phyloP scores from a whole-genome alignment of 2,888 invertebrate genomes.

The Melanotus villosus region DNA sequence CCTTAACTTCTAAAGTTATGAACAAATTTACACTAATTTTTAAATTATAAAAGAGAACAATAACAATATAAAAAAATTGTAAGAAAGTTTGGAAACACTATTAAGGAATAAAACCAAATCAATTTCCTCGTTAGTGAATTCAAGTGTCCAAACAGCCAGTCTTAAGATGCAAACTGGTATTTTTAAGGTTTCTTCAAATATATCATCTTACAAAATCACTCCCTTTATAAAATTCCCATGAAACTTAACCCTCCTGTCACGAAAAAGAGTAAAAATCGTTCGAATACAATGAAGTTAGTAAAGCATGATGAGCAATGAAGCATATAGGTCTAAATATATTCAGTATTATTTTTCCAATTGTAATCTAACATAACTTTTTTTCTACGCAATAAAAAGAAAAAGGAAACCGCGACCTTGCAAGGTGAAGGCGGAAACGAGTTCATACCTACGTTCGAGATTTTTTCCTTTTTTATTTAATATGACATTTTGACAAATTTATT shows the following conservation, averaged over 20 bases:
- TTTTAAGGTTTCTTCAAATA: conserved; percentile 52
- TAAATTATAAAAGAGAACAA: too few relatives aligned
- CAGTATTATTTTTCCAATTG: neutral
- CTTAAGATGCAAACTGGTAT: conserved; percentile 46
- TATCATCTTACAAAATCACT: conserved; percentile 54
- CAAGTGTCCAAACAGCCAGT: conserved; percentile 30
- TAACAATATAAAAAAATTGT: too few relatives aligned
- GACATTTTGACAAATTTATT: conserved; percentile 31
- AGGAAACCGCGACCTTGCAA: conserved; percentile 34
- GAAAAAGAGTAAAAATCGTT: conserved; percentile 18
- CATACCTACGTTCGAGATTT: conserved; percentile 12
- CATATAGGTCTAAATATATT: neutral
- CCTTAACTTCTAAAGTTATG: too few relatives aligned
- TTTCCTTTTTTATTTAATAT: conserved; percentile 15
- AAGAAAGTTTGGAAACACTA: too few relatives aligned
- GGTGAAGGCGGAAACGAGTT: conserved; percentile 28
- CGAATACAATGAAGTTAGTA: conserved; percentile 23
- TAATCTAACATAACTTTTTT: neutral
- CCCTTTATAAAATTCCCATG: conserved; percentile 54
- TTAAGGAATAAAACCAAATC: neutral
- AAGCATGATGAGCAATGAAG: conserved; percentile 21
- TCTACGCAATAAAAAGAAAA: too few relatives aligned
- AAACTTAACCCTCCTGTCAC: conserved; percentile 50
- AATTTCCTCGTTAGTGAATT: neutral
- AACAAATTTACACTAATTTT: too few relatives aligned